A percentile compares a stretch with the other conserved stretches of the same genome.
phyloP scores from a whole-genome alignment of 2,888 invertebrate species.

The Cataglyphis cursor region DNA sequence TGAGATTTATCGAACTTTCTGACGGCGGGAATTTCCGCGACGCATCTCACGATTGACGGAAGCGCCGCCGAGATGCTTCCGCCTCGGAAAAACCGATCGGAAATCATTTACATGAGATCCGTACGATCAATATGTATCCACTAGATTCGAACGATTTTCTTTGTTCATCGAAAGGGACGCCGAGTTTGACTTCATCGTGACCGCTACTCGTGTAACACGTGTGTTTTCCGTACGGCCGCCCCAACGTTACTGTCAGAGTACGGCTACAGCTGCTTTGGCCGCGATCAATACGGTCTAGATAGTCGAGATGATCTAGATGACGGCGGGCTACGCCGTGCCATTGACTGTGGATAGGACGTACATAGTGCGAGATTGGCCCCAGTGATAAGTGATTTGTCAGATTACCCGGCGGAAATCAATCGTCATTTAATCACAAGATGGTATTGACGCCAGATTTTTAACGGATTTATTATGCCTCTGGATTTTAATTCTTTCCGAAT shows the following conservation, averaged over 20 bases:
- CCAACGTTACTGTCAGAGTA: conserved; percentile 83
- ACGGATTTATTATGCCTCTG: background rate
- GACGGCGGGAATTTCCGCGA: conserved; percentile 38
- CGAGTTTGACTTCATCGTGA: conserved; percentile 56
- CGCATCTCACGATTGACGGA: conserved; percentile 10
- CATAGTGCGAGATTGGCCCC: conserved; percentile 2
- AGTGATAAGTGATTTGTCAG: conserved; percentile 5
- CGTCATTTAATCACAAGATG: background rate
- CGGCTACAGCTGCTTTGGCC: conserved; percentile 81
- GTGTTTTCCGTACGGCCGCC: conserved; percentile 83
- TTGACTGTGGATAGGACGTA: conserved; percentile 57
- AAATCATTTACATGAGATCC: conserved; percentile 11
- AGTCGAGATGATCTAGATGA: conserved; percentile 80
- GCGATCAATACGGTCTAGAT: conserved; percentile 85
- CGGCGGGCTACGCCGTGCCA: conserved; percentile 61
- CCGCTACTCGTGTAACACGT: conserved; percentile 71
- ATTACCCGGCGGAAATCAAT: conserved; percentile 4
- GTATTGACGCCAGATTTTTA: background rate
- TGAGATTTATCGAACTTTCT: conserved; percentile 20
- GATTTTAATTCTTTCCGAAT: background rate
- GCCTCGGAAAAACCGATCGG: background rate
- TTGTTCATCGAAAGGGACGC: conserved; percentile 6
- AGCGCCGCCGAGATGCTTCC: conserved; percentile 10
- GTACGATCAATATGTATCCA: background rate
- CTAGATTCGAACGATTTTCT: conserved; percentile 26